These are phyloP conservation scores for Calameuta idolon DNA, from an alignment of 2,888 invertebrate genomes.

Conservation along the genomic window DNA sequence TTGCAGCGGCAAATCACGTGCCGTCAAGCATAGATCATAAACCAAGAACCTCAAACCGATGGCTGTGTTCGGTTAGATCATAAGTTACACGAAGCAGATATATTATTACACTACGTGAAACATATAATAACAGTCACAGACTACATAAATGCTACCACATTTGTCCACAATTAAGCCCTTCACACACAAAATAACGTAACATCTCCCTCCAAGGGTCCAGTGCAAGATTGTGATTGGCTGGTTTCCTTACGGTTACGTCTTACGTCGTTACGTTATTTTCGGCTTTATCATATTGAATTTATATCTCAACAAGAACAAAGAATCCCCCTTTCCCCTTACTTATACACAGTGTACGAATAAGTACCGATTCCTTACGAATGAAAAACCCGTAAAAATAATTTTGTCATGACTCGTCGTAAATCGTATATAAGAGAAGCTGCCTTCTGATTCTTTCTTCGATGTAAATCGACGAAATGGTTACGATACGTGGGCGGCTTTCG, in stretches of 20 bases:
- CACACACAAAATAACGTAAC: too few species aligned
- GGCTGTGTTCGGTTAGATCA: constrained; percentile 46
- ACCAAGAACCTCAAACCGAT: constrained; percentile 32
- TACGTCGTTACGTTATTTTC: too few species aligned
- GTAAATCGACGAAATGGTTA: constrained; percentile 21
- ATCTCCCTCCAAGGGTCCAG: too few species aligned
- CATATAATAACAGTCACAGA: background rate
- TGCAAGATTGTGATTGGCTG: too few species aligned
- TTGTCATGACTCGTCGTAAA: background rate
- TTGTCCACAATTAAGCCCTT: constrained; percentile 27
- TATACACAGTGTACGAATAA: background rate
- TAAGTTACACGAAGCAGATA: constrained; percentile 31
- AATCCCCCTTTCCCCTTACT: background rate
- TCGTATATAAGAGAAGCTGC: background rate
- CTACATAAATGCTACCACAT: background rate
- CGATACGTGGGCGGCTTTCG: constrained; percentile 21
- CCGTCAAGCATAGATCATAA: constrained; percentile 33
- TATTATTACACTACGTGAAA: constrained; percentile 33
- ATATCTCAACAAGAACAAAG: constrained; percentile 14
- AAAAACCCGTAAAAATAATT: background rate
- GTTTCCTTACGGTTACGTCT: too few species aligned
- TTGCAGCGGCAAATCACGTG: constrained; percentile 30
- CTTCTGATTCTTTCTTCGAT: constrained; percentile 13
- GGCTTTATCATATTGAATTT: constrained; percentile 30
- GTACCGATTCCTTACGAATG: background rate